Conservation (phyloP, 2,797 vertebrate genomes). For the Alouatta caraya region DNA sequence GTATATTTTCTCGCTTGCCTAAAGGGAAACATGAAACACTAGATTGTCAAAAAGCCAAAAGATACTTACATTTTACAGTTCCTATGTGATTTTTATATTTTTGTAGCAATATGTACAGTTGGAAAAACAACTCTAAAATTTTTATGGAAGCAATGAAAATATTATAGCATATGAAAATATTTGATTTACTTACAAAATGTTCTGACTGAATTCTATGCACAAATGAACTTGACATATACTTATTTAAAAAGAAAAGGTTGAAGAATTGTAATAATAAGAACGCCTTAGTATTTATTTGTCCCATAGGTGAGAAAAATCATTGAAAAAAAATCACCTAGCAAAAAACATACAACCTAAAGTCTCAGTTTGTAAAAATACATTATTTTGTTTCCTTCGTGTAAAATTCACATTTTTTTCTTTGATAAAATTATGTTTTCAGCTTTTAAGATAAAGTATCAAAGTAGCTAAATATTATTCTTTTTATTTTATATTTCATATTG, state of each 20-base stretch:
- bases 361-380: neutral
- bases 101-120: neutral
- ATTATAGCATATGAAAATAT: neutral
- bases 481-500: neutral
- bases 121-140: neutral
- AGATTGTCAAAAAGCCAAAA: neutral
- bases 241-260: neutral
- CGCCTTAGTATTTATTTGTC: neutral
- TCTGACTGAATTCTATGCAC: neutral
- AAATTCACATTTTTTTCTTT: neutral
- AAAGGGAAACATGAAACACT: neutral
- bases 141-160: conserved; percentile 44
- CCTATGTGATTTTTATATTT: neutral
- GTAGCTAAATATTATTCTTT: neutral
- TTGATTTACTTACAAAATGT: neutral
- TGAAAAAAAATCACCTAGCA: neutral
- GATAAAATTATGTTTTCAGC: neutral
- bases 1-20: neutral
- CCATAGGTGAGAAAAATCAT: neutral
- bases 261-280: neutral
- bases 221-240: neutral
- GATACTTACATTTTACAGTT: neutral
- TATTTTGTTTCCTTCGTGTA: neutral
- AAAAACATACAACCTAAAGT: neutral
- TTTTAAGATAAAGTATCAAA: neutral